Base-by-base conservation (phyloP, 2,888 invertebrate species). In the Andrena dorsata region DNA sequence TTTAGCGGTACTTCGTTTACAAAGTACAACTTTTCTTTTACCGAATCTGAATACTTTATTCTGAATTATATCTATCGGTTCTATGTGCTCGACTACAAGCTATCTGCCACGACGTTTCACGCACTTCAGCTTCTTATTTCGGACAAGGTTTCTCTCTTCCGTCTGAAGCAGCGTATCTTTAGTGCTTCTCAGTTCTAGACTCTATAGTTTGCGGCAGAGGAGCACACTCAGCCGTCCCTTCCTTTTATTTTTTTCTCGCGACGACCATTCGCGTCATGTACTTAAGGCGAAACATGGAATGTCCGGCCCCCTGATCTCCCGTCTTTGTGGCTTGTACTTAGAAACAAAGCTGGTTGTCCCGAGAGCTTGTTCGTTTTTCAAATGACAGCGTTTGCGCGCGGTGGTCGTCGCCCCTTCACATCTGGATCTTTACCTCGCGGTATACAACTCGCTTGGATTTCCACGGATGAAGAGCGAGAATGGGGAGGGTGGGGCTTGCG, bases 321-420 rank as follows among this genome's bases (percentile, higher is more conserved):
- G 76, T 71, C 78, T 71, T 28, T 76, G 65, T 84, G 85, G 84
- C 84, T 85, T 79, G 81, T 83, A 85, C 70, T 79, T 84, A 82
- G 82, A 76, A 80, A 76, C 69, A 81, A 84, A 82, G 76, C 81
- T 85, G 82, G 71, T 82, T 77, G 81, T 83, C 77, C 84, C 83
- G 84, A 83, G 84, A 85, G 84, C 84, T 85, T 85, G 77, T 83
- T 83, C 83, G 80, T 83, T 83, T 85, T 74, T 68, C 66, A 35
- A 72, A 51, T 16, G 74, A 65, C 73, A 76, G 81, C 77, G 83
- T 75, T 83, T 66, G 60, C 81, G 60, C 77, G 28, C 77, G 74
- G 49, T 64, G 65, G 74, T 81, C 81, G 84, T 66, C 84, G 80
- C 80, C 84, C 76, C 63, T 77, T 30, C 47, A 28, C 66, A 66